Conservation (phyloP, 2,797 vertebrate genomes). For the Acrossocheilus fasciatus region DNA sequence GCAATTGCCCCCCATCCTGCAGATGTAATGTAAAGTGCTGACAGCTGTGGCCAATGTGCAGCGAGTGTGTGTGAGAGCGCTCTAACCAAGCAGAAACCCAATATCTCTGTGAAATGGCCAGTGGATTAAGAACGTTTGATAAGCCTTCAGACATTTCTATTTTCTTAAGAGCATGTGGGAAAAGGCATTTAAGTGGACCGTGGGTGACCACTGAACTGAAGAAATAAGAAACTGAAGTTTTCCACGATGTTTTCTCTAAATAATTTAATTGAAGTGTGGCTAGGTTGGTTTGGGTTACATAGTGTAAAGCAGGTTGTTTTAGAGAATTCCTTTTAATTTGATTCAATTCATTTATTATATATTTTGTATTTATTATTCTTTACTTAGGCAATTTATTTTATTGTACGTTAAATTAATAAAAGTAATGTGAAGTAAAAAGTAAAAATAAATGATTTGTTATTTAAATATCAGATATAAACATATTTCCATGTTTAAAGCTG, state of each 20-base stretch:
- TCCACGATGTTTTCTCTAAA: not conserved
- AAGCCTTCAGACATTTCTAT: constrained; percentile 81
- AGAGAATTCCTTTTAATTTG: not conserved
- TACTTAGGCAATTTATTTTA: not conserved
- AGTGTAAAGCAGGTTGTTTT: not conserved
- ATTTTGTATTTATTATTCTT: not conserved
- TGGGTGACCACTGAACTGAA: constrained; percentile 21
- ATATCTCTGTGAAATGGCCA: constrained; percentile 84
- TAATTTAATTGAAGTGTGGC: not conserved
- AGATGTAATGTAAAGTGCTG: constrained; percentile 82
- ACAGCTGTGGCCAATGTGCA: constrained; percentile 79
- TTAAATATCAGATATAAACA: not conserved
- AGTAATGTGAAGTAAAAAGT: not conserved
- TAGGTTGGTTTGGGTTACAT: not conserved
- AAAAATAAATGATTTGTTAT: not conserved
- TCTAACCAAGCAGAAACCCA: constrained; percentile 78
- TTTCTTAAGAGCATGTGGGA: constrained; percentile 54
- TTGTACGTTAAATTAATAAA: not conserved
- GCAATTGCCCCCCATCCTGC: constrained; percentile 61
- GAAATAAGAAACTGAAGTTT: constrained; percentile 13
- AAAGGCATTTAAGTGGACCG: constrained; percentile 27
- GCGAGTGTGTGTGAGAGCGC: constrained; percentile 75
- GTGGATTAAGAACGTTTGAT: constrained; percentile 82
- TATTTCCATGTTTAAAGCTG: not conserved
- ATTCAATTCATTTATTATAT: not conserved